These are phyloP conservation scores for Phacellophora camtschatica DNA, from an alignment of 30 jellyfish, hydroid and myxozoan species.

Conservation along the genomic window DNA sequence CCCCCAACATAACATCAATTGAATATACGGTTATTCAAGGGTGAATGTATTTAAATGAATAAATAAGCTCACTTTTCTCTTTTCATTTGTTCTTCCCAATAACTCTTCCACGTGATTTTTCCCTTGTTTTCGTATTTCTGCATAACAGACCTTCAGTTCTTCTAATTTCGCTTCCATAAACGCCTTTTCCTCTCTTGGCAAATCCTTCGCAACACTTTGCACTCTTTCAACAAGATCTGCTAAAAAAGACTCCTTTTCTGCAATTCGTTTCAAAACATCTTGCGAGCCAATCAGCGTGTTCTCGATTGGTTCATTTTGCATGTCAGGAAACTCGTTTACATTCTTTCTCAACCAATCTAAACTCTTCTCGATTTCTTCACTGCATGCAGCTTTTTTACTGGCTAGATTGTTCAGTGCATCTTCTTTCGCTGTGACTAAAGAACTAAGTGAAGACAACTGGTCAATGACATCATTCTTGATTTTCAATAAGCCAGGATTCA, in stretches of 20 bases:
- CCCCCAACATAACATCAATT: too few relatives aligned
- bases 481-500: not conserved
- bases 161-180: not conserved
- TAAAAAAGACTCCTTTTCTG: slow-evolving; percentile 14
- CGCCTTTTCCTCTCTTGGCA: slow-evolving; percentile 23
- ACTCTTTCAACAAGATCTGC: not conserved
- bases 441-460: not conserved
- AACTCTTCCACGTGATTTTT: slow-evolving; percentile 23
- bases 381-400: not conserved
- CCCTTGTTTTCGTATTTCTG: slow-evolving; percentile 26
- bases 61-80: not conserved
- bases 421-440: slow-evolving; percentile 2
- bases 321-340: slow-evolving; percentile 38
- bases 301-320: slow-evolving; percentile 27
- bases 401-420: not conserved
- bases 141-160: slow-evolving; percentile 19
- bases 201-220: not conserved
- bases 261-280: not conserved
- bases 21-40: too few relatives aligned
- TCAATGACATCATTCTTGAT: not conserved
- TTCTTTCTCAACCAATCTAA: slow-evolving; percentile 30
- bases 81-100: not conserved
- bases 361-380: slow-evolving; percentile 7
- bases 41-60: too few relatives aligned
- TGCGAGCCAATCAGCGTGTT: not conserved